These are phyloP conservation scores for Timema podura DNA, from an alignment of 2,888 invertebrate species.

Conservation along the genomic window DNA sequence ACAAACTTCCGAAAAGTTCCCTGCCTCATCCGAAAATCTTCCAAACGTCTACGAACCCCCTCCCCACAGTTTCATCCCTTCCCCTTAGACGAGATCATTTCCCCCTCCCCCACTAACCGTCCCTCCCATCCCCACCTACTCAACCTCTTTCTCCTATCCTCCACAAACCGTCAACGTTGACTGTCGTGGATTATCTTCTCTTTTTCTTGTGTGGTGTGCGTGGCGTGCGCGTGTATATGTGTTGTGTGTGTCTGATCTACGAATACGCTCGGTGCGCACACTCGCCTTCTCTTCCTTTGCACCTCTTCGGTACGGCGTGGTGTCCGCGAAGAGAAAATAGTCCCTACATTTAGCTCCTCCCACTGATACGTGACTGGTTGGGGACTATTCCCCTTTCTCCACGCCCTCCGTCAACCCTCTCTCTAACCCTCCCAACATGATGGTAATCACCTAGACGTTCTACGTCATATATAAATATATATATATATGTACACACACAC, in stretches of 20 bases:
- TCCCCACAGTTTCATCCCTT: background rate
- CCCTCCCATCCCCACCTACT: background rate
- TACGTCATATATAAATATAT: conserved; percentile 7
- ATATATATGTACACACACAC: background rate
- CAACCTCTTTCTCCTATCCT: conserved; percentile 8
- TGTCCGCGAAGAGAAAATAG: conserved; percentile 27
- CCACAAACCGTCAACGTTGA: background rate
- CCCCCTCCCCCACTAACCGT: conserved; percentile 2
- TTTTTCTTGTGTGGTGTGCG: no score
- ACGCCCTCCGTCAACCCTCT: background rate
- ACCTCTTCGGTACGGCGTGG: background rate
- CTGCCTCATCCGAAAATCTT: conserved; percentile 11
- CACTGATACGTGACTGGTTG: conserved; percentile 19
- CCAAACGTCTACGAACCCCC: background rate
- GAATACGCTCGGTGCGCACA: background rate
- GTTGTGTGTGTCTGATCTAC: background rate
- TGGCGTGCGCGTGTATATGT: no score
- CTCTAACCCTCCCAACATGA: background rate
- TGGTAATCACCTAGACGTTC: conserved; percentile 5
- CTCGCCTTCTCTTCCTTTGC: conserved; percentile 8
- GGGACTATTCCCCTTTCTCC: background rate
- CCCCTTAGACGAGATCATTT: background rate
- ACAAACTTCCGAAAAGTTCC: conserved; percentile 1
- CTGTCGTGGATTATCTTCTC: conserved; percentile 13
- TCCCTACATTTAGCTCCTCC: conserved; percentile 24